Conservation (phyloP, 2,888 invertebrate species). For the Myathropa florea region DNA sequence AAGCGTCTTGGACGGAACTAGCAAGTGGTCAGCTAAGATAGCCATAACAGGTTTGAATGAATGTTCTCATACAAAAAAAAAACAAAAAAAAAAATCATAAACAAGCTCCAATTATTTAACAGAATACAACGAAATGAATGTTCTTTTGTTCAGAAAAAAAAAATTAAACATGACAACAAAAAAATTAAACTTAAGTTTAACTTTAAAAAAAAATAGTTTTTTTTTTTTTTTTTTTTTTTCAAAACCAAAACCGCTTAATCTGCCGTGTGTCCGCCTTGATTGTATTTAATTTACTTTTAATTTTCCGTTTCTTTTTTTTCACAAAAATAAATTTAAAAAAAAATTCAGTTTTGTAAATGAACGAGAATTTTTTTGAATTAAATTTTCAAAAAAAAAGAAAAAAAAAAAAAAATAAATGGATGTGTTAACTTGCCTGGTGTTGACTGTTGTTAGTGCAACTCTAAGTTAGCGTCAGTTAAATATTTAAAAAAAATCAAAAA, state of each 20-base stretch:
- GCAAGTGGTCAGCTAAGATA: constrained; percentile 99
- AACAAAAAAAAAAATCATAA: constrained; percentile 38
- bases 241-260: constrained; percentile 49
- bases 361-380: background rate
- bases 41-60: constrained; percentile 97
- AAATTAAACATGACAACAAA: constrained; percentile 10
- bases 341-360: background rate
- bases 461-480: constrained; percentile 46
- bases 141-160: background rate
- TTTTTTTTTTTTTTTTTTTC: background rate
- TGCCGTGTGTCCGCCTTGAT: constrained; percentile 49
- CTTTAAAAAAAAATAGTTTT: background rate
- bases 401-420: background rate
- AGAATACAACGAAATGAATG: constrained; percentile 30
- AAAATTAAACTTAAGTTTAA: background rate
- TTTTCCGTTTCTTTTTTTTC: constrained; percentile 10
- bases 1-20: constrained; percentile 99
- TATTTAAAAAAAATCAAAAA: constrained; percentile 2
- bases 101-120: constrained; percentile 44
- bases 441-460: constrained; percentile 57
- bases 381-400: constrained; percentile 16
- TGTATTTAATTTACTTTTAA: background rate
- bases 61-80: constrained; percentile 52
- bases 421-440: constrained; percentile 56
- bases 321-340: background rate